Conservation (phyloP, 2,797 vertebrate genomes). For the Sebastes iracundus region DNA sequence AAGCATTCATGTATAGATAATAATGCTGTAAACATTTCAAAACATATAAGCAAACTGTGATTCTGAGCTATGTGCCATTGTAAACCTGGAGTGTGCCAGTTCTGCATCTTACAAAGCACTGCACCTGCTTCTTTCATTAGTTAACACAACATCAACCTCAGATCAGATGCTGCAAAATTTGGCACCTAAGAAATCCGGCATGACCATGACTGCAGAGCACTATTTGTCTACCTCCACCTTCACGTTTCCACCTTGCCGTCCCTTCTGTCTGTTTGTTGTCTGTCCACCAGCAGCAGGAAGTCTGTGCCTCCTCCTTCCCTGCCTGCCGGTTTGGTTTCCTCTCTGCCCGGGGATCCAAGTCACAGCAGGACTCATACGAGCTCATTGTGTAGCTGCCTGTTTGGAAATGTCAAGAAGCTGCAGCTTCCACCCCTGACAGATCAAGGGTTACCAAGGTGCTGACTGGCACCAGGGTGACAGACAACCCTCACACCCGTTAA, state of each 20-base stretch:
- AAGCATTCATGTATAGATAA: background rate
- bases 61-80: background rate
- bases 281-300: background rate
- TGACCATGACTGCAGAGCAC: background rate
- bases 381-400: constrained; percentile 64
- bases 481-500: constrained; percentile 12
- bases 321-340: constrained; percentile 11
- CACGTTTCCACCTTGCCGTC: background rate
- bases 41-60: background rate
- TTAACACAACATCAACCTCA: background rate
- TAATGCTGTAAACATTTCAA: background rate
- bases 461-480: constrained; percentile 41
- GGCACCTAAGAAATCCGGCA: background rate
- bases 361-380: constrained; percentile 28
- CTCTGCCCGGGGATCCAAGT: constrained; percentile 11
- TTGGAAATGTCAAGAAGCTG: constrained; percentile 54
- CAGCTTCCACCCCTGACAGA: constrained; percentile 69
- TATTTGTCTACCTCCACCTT: background rate
- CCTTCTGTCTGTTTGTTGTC: background rate
- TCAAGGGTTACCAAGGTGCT: constrained; percentile 76
- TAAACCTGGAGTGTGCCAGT: background rate
- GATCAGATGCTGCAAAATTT: background rate
- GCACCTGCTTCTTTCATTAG: background rate
- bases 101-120: background rate
- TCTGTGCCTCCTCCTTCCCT: background rate